Evolutionary conservation across 2,888 invertebrate genomes (phyloP).

Genomic region (Cetonia aurata): DNA sequence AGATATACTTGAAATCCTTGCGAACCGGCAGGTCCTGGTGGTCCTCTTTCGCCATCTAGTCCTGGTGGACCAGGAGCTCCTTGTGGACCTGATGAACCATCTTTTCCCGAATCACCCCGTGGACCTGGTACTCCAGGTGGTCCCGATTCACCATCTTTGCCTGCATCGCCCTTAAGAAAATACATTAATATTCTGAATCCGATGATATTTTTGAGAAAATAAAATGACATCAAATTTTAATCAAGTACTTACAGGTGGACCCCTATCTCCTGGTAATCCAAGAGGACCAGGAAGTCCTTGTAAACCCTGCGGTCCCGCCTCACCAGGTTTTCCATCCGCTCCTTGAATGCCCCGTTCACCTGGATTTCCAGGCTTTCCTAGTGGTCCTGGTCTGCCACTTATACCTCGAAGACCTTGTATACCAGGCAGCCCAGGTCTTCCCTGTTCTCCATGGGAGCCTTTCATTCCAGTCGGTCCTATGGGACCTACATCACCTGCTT

Average conservation of each 20-base stretch:
- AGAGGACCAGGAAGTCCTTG: conserved; percentile 84
- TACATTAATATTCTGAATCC: conserved; percentile 12
- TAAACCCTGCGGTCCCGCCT: conserved; percentile 82
- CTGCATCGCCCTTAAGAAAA: conserved; percentile 76
- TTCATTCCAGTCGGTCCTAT: conserved; percentile 76
- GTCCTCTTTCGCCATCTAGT: conserved; percentile 81
- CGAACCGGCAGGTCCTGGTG: conserved; percentile 81
- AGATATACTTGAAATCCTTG: conserved; percentile 83
- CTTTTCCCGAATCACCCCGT: conserved; percentile 83
- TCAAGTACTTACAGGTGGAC: conserved; percentile 71
- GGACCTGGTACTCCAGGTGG: conserved; percentile 81
- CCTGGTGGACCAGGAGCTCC: conserved; percentile 81
- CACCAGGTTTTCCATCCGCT: conserved; percentile 88
- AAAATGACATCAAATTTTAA: neutral
- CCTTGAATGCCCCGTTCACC: conserved; percentile 84
- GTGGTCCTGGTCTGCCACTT: conserved; percentile 77
- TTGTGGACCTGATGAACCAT: conserved; percentile 81
- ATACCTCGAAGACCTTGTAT: conserved; percentile 73
- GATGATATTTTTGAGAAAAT: neutral
- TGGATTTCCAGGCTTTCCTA: conserved; percentile 77
- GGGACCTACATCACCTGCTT: conserved; percentile 78
- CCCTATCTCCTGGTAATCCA: conserved; percentile 84
- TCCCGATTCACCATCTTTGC: conserved; percentile 85
- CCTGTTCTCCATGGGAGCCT: conserved; percentile 73
- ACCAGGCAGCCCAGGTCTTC: conserved; percentile 72